phyloP scores from a whole-genome alignment of 2,797 vertebrate species.

The Peromyscus attwateri region DNA sequence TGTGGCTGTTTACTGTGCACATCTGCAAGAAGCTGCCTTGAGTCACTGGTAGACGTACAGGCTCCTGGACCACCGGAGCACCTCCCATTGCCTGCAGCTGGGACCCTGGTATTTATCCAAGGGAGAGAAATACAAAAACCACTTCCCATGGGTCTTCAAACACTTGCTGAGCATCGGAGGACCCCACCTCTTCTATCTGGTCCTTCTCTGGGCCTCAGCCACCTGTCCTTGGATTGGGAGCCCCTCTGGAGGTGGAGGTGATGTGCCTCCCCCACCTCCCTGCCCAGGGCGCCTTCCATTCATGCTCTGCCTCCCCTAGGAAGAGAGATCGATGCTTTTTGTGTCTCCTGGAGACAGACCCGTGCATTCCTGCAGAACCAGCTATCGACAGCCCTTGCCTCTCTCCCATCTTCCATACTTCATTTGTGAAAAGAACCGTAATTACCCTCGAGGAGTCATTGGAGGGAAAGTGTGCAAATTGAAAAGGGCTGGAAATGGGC shows the following conservation, averaged over 20 bases:
- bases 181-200: neutral
- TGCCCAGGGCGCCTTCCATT: neutral
- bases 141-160: neutral
- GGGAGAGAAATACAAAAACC: neutral
- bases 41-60: neutral
- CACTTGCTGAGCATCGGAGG: neutral
- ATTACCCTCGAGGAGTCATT: slow-evolving; percentile 87
- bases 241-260: neutral
- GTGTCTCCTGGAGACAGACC: slow-evolving; percentile 73
- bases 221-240: neutral
- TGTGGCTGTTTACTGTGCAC: too few relatives aligned
- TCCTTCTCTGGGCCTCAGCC: neutral
- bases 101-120: neutral
- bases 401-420: slow-evolving; percentile 79
- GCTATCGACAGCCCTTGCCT: slow-evolving; percentile 84
- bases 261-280: neutral
- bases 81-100: neutral
- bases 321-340: slow-evolving; percentile 80
- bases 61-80: neutral
- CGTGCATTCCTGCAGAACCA: slow-evolving; percentile 57
- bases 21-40: neutral
- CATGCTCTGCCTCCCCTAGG: neutral
- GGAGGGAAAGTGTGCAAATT: slow-evolving; percentile 80
- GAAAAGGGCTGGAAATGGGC: slow-evolving; percentile 86
- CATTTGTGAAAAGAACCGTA: slow-evolving; percentile 87